Evolutionary conservation across 1,140 invertebrate species (phyloP), one percentile per base, ranked within the genome.

Genomic region (Drosophila parabipectinata): DNA sequence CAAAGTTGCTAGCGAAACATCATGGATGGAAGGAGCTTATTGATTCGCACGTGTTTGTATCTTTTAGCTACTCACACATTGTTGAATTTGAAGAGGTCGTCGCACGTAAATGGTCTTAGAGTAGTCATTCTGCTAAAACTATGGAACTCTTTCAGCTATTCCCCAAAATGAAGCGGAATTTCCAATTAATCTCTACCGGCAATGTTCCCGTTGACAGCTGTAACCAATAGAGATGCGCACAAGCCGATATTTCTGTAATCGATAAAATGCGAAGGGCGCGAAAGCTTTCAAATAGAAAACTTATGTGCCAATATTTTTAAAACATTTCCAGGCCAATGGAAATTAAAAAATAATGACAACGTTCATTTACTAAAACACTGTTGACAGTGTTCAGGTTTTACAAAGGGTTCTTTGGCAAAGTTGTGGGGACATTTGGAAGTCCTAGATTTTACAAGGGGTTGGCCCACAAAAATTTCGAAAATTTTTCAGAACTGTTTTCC

Each of bases 61-160:
- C 34, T 8, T 12, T 4, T 6, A 8, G 15, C 26, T 30, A 95
- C 96, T 95, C 95, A 98, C 97, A 99, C 97, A 90, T 97, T 98
- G 92, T 99, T 99, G 92, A 98, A 99, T 93, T 96, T 97, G 87
- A 99, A 97, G 92, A 99, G 95, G 93, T 99, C 98, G 90, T 97
- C 95, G 90, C 97, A 98, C 4, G 95, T 97, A 92, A 99, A 99
- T 30, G 97, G 97, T 71, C 98, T 93, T 77, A 99, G 94, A 26
- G 97, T 98, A 4, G 97, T 98, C 98, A 99, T 99, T 47, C 21
- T 73, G 32, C 12, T 1, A 28, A 0, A 9, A 12, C 14, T 7
- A 12, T 15, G 14, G 4, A 6, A 15, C 14, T 15, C 5, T 4
- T 34, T 7, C 12, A 3, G 3, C 5, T 64, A n/a, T 45, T 2